These are phyloP conservation scores for Drosophila diplacantha DNA, from an alignment of 2,888 invertebrate species.

Conservation along the genomic window DNA sequence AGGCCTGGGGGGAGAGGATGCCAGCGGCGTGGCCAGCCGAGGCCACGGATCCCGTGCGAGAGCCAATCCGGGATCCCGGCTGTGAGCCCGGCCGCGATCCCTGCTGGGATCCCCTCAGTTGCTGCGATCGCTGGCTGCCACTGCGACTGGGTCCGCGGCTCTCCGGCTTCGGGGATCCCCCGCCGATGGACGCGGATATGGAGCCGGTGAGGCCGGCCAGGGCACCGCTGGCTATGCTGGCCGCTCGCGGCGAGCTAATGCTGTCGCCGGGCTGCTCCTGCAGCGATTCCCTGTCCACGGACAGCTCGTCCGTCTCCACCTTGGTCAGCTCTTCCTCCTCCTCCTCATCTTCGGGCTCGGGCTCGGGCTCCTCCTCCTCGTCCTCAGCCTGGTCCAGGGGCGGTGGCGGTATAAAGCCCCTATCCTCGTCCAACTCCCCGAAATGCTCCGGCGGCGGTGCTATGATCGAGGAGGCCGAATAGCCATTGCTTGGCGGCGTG, in stretches of 20 bases:
- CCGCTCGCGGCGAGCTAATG: slow-evolving; percentile 67
- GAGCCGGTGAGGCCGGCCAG: slow-evolving; percentile 52
- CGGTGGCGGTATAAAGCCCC: slow-evolving; percentile 67
- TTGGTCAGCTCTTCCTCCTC: slow-evolving; percentile 61
- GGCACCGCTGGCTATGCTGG: slow-evolving; percentile 62
- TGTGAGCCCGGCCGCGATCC: slow-evolving; percentile 32
- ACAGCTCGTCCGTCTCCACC: slow-evolving; percentile 59
- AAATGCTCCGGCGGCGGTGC: slow-evolving; percentile 73
- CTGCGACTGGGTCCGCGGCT: slow-evolving; percentile 67
- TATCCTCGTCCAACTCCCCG: slow-evolving; percentile 66
- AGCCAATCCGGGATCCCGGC: slow-evolving; percentile 51
- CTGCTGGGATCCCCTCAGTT: slow-evolving; percentile 8
- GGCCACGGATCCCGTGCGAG: slow-evolving; percentile 68
- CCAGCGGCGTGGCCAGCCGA: slow-evolving; percentile 41
- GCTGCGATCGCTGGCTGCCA: slow-evolving; percentile 51
- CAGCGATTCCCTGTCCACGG: slow-evolving; percentile 45
- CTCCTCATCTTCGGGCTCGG: slow-evolving; percentile 37
- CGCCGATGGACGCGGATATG: slow-evolving; percentile 47
- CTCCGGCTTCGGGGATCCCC: slow-evolving; percentile 49
- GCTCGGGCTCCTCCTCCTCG: slow-evolving; percentile 37
- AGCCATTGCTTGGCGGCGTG: slow-evolving; percentile 76
- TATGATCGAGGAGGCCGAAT: slow-evolving; percentile 74
- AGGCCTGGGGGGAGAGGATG: slow-evolving; percentile 66
- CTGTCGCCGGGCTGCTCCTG: slow-evolving; percentile 53
- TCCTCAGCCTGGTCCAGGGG: slow-evolving; percentile 50